A percentile compares a stretch with the other conserved stretches of the same genome.
These are phyloP conservation scores for Ptyas mucosa DNA, from an alignment of 2,113 vertebrate species.

Conservation along the genomic window DNA sequence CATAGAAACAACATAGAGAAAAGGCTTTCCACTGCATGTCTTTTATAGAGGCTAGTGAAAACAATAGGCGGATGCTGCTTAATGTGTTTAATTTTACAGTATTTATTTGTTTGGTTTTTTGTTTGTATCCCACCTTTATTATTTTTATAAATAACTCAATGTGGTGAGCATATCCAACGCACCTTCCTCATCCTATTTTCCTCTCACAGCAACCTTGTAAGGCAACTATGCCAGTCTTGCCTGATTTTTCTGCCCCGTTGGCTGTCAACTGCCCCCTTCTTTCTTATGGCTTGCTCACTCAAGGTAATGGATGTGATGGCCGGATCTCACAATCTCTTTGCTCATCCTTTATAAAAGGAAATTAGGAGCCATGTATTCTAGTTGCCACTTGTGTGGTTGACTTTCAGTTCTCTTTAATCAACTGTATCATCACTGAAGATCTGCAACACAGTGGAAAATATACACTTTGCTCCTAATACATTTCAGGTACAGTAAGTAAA, in stretches of 20 bases:
- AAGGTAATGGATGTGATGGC: not conserved
- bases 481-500: conserved; percentile 63
- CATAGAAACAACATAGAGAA: not conserved
- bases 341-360: not conserved
- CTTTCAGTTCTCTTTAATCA: not conserved
- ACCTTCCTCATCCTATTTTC: not conserved
- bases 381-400: not conserved
- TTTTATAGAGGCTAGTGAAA: not conserved
- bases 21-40: not conserved
- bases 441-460: conserved; percentile 35
- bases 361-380: not conserved
- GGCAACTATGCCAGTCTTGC: not conserved
- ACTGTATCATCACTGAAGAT: conserved; percentile 11
- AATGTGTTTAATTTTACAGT: not conserved
- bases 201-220: not conserved
- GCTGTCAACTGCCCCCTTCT: not conserved
- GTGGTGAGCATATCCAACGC: not conserved
- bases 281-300: not conserved
- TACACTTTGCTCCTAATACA: conserved; percentile 49
- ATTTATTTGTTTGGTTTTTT: not conserved
- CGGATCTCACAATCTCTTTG: not conserved
- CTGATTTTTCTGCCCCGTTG: not conserved
- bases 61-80: not conserved
- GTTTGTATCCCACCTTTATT: not conserved
- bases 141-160: not conserved